These are phyloP conservation scores for Hippopotamyrus pictus DNA, from an alignment of 2,797 vertebrate genomes.

Conservation along the genomic window DNA sequence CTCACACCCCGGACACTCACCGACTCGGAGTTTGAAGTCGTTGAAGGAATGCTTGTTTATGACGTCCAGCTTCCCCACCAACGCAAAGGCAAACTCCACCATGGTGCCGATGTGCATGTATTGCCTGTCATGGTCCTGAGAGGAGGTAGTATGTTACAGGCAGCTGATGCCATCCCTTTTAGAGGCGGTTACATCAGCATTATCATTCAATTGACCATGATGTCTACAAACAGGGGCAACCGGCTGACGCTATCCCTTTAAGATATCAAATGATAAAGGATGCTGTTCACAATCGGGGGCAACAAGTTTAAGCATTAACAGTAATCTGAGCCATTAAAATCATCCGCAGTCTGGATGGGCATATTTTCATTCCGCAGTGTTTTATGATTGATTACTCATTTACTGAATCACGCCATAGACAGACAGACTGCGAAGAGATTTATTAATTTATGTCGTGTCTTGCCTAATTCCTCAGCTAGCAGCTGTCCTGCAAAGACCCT, in stretches of 20 bases:
- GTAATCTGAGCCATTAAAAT: constrained; percentile 2
- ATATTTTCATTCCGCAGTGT: not conserved
- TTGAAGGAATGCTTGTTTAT: constrained; percentile 99
- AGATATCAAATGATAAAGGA: not conserved
- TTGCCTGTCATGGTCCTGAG: constrained; percentile 87
- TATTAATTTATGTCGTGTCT: not conserved
- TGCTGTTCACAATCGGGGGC: not conserved
- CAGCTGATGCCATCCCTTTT: not conserved
- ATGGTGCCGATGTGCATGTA: constrained; percentile 95
- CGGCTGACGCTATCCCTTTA: not conserved
- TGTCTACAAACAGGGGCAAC: not conserved
- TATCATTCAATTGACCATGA: not conserved
- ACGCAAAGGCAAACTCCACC: constrained; percentile 94
- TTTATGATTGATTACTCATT: not conserved
- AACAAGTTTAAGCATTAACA: not conserved
- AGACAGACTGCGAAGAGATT: not conserved
- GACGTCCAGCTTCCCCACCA: constrained; percentile 87
- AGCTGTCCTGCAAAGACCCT: not conserved
- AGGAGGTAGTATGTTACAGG: not conserved
- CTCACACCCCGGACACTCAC: constrained; percentile 54
- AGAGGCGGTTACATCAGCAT: not conserved
- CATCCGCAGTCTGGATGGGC: not conserved
- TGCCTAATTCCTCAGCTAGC: not conserved
- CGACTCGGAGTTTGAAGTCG: constrained; percentile 89
- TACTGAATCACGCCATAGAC: not conserved